Base-by-base conservation (phyloP, 2,797 vertebrate genomes). In the Chrosomus eos region DNA sequence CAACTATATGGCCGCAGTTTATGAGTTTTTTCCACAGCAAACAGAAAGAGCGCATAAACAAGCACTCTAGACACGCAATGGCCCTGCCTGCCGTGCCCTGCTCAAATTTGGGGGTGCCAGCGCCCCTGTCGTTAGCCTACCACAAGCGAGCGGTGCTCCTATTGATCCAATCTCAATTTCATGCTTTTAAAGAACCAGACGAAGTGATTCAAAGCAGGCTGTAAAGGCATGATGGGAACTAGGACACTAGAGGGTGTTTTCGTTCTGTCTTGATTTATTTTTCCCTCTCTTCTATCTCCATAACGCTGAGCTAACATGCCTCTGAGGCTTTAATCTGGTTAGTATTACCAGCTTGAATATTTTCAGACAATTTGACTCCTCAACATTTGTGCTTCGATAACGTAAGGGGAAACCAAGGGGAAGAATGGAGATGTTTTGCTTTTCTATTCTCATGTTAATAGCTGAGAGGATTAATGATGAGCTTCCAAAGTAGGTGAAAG, bases 11-110 rank as follows among this genome's bases (percentile, higher is more conserved):
- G 92, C 94, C 90, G 81, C 93, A 93, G 89, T 95, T 96, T 95
- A 95, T 84, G 88, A 92, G 93, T 92, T 93, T 94, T 95, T 95
- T 94, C 94, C 92, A 90, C 92, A 86, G 89, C 89, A 90, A 93
- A 91, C 83, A 88, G 87, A 90, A 88, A 89, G 88, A 89, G 87
- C 88, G 90, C 89, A 93, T 93, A 94, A 96, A 95, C 93, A 95
- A 90, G 84, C 89, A 48, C 90, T 91, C 88, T 88, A 93, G 93
- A 94, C 95, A 96, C 94, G 95, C 94, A 94, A 95, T 83, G 79
- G 82, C 90, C 88, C 92, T 87, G 90, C 91, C 90, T 95, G 93
- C 91, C 94, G 93, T 95, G 95, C 93, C 88, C 92, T 4, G 87
- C 80, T 87, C 88, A 92, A 94, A 95, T 95, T 94, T 84, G 95